Conservation (phyloP, 2,797 vertebrate species). For the Pseudotriccus pelzelni region DNA sequence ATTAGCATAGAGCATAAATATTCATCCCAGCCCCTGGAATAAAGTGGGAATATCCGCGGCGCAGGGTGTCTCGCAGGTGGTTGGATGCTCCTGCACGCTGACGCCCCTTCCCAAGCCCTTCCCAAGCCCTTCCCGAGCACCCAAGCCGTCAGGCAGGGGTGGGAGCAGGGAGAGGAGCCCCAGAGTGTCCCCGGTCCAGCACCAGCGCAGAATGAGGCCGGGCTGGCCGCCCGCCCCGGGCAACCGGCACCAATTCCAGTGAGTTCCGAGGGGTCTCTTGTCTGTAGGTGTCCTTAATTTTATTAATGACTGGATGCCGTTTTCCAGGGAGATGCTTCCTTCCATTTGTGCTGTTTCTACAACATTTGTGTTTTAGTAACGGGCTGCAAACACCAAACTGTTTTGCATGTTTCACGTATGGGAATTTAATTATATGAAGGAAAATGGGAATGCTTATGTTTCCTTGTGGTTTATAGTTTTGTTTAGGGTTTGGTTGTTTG, state of each 20-base stretch:
- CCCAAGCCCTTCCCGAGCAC: not conserved
- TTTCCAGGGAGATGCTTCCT: not conserved
- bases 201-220: not conserved
- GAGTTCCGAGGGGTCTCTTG: not conserved
- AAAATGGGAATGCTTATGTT: not conserved
- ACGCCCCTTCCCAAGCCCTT: not conserved
- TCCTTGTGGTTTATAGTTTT: not conserved
- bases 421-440: not conserved
- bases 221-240: not conserved
- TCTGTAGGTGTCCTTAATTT: not conserved
- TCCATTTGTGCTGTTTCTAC: accelerated
- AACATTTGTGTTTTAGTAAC: accelerated
- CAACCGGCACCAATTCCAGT: not conserved
- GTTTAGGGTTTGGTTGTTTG: not conserved
- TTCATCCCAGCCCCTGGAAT: not conserved
- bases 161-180: not conserved
- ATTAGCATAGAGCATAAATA: not conserved
- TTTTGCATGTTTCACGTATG: accelerated
- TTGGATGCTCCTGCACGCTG: not conserved
- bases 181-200: not conserved
- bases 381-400: not conserved
- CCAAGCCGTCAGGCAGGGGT: not conserved
- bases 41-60: not conserved
- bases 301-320: accelerated
- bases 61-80: not conserved